phyloP scores from a whole-genome alignment of 2,113 vertebrate species.

The Budorcas taxicolor region DNA sequence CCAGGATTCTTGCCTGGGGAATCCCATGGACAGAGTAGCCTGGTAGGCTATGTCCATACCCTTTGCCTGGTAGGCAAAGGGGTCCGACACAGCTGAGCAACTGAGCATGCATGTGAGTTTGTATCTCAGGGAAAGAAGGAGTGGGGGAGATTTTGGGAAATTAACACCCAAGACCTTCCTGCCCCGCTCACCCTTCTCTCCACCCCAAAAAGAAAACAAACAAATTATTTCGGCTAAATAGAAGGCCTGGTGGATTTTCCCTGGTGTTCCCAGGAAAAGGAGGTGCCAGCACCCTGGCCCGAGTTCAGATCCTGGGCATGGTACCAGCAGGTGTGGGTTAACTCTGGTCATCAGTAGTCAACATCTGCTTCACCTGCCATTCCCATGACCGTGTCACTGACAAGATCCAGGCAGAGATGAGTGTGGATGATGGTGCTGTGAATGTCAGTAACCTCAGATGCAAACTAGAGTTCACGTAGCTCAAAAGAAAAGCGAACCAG shows the following conservation, averaged over 20 bases:
- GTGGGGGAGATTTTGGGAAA: not conserved
- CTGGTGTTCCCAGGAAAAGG: not conserved
- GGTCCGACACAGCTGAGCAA: not conserved
- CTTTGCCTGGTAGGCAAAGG: not conserved
- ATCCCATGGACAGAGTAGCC: not conserved
- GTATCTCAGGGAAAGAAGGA: not conserved
- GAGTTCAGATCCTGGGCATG: not conserved
- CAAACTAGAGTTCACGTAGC: accelerated
- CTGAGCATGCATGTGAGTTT: not conserved
- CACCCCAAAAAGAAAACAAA: not conserved
- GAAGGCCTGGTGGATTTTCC: not conserved
- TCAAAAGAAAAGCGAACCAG: accelerated
- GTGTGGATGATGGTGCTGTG: no score
- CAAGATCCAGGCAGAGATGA: not conserved
- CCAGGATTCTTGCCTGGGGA: not conserved
- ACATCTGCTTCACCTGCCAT: not conserved
- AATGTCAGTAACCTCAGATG: no score
- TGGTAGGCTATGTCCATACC: not conserved
- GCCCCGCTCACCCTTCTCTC: not conserved
- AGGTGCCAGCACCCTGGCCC: not conserved
- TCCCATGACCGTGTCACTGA: not conserved
- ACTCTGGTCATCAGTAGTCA: not conserved
- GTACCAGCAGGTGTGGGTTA: not conserved
- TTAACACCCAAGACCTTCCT: not conserved
- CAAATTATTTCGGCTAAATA: not conserved